Percentiles rank a stretch among this genome's conserved stretches.
These are phyloP conservation scores for Dendropsophus ebraccatus DNA, from an alignment of 2,113 vertebrate species.

Conservation along the genomic window DNA sequence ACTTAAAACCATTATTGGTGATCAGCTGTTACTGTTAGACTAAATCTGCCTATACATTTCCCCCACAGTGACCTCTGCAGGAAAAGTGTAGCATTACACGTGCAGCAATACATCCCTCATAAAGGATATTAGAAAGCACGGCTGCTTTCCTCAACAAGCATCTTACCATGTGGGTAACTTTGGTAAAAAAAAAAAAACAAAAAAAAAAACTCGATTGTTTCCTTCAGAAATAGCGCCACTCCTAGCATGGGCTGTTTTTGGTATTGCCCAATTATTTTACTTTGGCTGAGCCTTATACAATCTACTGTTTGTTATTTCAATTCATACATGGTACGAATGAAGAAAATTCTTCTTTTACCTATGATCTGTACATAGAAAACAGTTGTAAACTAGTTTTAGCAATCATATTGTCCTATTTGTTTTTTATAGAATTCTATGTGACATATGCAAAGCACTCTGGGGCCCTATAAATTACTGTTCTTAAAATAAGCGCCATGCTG, in stretches of 20 bases:
- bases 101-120: too few species aligned
- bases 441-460: constrained; percentile 26
- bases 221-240: not conserved
- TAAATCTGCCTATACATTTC: not conserved
- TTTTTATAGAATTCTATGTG: not conserved
- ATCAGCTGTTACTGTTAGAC: not conserved
- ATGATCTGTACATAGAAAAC: not conserved
- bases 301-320: too few species aligned
- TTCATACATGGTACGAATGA: too few species aligned
- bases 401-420: not conserved
- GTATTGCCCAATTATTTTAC: not conserved
- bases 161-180: too few species aligned
- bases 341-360: too few species aligned
- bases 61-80: not conserved
- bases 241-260: not conserved
- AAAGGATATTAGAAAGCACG: too few species aligned
- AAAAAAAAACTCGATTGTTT: too few species aligned
- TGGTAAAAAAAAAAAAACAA: too few species aligned
- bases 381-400: not conserved
- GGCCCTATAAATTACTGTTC: constrained; percentile 17
- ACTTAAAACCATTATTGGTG: too few species aligned
- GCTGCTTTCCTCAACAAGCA: too few species aligned
- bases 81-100: too few species aligned
- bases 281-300: not conserved
- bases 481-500: not conserved